A percentile compares a stretch with the other conserved stretches of the same genome.
Conservation (phyloP, 2,113 vertebrate species). For the Grammomys surdaster region DNA sequence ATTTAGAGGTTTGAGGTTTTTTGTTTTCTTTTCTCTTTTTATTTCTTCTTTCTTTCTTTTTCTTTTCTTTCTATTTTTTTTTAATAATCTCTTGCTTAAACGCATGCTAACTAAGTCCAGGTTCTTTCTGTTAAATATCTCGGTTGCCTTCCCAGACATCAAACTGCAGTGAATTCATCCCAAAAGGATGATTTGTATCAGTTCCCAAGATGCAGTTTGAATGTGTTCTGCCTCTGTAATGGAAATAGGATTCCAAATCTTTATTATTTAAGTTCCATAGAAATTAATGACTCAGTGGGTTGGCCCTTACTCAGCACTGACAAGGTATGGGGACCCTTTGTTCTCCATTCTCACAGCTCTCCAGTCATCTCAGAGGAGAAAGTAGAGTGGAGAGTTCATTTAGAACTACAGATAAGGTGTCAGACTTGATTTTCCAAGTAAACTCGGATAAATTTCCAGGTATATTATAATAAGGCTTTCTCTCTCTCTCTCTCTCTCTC, state of each 20-base stretch:
- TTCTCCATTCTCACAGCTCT: constrained; percentile 67
- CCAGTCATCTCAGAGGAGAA: background rate
- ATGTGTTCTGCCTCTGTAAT: constrained; percentile 57
- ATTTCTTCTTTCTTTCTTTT: background rate
- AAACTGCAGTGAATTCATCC: constrained; percentile 77
- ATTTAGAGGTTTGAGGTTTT: constrained; percentile 24
- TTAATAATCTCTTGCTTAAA: constrained; percentile 65
- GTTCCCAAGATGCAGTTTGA: constrained; percentile 67
- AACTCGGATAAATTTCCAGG: background rate
- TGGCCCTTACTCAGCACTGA: constrained; percentile 13
- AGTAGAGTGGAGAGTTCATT: background rate
- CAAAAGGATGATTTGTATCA: constrained; percentile 77
- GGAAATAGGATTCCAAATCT: constrained; percentile 65
- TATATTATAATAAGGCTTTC: background rate
- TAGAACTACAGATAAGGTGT: background rate
- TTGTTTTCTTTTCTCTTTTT: no score
- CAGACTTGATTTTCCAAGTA: constrained; percentile 42
- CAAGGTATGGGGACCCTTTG: background rate
- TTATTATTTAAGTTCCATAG: constrained; percentile 63
- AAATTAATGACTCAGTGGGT: constrained; percentile 18
- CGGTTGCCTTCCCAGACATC: constrained; percentile 80
- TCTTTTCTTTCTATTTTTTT: background rate
- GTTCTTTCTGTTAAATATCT: constrained; percentile 77
- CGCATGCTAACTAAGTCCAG: constrained; percentile 64
- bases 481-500: no score